These are phyloP conservation scores for Oriolus oriolus DNA, from an alignment of 2,113 vertebrate species.

Conservation along the genomic window DNA sequence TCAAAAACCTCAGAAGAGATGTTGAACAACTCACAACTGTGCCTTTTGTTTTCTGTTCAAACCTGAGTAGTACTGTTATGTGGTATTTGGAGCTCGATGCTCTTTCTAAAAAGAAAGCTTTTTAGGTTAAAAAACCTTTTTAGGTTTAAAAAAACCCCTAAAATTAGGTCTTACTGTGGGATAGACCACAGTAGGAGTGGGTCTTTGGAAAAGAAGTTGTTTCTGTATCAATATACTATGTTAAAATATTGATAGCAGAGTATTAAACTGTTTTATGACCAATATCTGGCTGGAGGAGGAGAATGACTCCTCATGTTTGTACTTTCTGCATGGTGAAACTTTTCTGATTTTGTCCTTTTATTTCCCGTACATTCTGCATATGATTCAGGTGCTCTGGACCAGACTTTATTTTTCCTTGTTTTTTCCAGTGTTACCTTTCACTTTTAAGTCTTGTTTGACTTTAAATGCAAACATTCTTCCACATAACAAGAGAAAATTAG, in stretches of 20 bases:
- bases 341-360: background rate
- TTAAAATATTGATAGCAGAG: background rate
- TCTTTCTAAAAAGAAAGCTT: background rate
- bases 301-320: background rate
- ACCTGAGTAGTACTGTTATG: background rate
- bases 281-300: background rate
- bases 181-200: background rate
- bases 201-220: background rate
- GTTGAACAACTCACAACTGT: background rate
- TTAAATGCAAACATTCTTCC: background rate
- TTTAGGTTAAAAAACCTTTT: background rate
- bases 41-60: background rate
- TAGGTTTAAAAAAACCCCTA: fast-evolving
- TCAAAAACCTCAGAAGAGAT: background rate
- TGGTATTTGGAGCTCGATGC: background rate
- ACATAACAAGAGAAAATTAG: background rate
- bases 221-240: background rate
- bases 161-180: background rate
- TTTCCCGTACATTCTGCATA: fast-evolving
- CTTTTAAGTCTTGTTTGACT: background rate
- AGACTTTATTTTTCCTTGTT: background rate
- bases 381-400: background rate
- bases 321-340: background rate
- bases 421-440: background rate
- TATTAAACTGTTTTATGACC: background rate